Evolutionary conservation across 2,797 vertebrate species (phyloP).

Genomic region (Neopelma chrysocephalum): DNA sequence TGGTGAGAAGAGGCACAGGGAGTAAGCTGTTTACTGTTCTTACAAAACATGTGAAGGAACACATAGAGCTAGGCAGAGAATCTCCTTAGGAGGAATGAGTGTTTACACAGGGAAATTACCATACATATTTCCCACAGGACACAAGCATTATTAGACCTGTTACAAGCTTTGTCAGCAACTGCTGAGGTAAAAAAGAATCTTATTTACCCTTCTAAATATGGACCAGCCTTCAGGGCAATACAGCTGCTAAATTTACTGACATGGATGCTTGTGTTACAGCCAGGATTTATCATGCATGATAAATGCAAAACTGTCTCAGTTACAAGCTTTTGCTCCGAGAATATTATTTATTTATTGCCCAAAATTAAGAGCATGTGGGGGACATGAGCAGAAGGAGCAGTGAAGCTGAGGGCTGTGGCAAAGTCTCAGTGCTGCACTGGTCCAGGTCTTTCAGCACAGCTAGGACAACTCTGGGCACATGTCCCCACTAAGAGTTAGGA

Average conservation of each 20-base stretch:
- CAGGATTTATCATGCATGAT: not conserved
- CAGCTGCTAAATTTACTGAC: not conserved
- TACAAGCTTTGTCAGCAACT: constrained; percentile 7
- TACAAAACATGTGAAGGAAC: not conserved
- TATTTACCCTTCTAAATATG: constrained; percentile 5
- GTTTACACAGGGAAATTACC: constrained; percentile 38
- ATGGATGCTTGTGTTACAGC: not conserved
- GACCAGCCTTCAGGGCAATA: not conserved
- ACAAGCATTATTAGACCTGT: constrained; percentile 36
- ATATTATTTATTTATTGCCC: not conserved
- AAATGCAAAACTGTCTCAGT: not conserved
- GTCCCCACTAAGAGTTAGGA: not conserved
- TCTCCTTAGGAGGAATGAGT: not conserved
- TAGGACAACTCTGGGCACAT: rapidly evolving
- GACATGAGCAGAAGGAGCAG: not conserved
- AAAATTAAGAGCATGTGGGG: not conserved
- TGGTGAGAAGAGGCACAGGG: not conserved
- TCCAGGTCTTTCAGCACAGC: not conserved
- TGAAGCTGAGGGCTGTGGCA: not conserved
- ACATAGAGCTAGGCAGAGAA: not conserved
- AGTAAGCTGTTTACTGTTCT: not conserved
- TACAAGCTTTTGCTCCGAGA: not conserved
- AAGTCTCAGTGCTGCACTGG: not conserved
- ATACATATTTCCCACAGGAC: constrained; percentile 64
- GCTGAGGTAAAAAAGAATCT: not conserved